Base-by-base conservation (phyloP, 2,888 invertebrate genomes). In the Agrilus biguttatus region DNA sequence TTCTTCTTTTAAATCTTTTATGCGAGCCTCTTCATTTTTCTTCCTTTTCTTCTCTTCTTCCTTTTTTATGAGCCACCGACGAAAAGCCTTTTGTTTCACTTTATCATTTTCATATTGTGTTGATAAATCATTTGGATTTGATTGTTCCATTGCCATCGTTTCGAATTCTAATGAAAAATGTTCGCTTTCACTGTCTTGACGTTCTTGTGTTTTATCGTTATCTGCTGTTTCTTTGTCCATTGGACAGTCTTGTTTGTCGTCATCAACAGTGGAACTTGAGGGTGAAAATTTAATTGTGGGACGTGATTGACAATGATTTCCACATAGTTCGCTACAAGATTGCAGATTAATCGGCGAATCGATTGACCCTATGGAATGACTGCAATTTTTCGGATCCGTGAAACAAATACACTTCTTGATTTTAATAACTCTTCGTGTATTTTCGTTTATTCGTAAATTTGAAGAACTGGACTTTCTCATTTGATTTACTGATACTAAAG, bases 1-100 rank as follows among this genome's bases (percentile, higher is more conserved):
- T 12, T 55, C 56, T n/a, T 64, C 58, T 37, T 61, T 57, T 14
- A 57, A 57, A 39, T 63, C 61, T 8, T 50, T 47, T 5, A 56
- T 55, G 12, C 56, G 56, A 19, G 56, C 54, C 8, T 59, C 51
- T 21, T 52, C 47, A 40, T 57, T 53, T 40, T 59, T 55, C n/a
- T 55, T 52, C 4, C 53, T 50, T 44, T 56, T 64, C 39, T 51
- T 53, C 33, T 60, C 62, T 14, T 55, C 53, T 3, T 60, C 52
- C 48, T 66, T 65, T 41, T 55, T 59, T 5, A 70, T 68, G 40
- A 76, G 52, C 79, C 80, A 78, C 32, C 63, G 66, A 5, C 65
- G 66, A 50, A 64, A 73, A 1, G 69, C 68, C 49, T 68, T 68
- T 40, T 70, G 69, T 2, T 73, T 69, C 49, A 72, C 67, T 52